Evolutionary conservation across 2,113 vertebrate genomes (phyloP), one percentile per base, ranked within the genome.

Genomic region (Shinisaurus crocodilurus): DNA sequence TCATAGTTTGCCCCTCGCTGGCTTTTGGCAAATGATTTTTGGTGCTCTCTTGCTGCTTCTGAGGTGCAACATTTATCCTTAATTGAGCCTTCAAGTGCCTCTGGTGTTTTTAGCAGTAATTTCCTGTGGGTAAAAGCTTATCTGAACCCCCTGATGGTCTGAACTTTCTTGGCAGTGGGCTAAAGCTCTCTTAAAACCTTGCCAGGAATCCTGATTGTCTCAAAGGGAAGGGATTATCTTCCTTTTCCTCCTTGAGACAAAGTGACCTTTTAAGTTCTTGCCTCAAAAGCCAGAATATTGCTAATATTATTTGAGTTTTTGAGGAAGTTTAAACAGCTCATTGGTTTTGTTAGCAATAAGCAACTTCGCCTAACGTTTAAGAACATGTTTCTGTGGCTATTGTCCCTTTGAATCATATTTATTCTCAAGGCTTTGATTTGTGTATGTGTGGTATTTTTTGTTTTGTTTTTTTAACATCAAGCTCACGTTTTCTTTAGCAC

Each of bases 81-180:
- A 96, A 94, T 94, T 94, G 92, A 94, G 88, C 87, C 88, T 90
- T 92, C 83, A 92, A 90, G 89, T 91, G 87, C 94, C 92, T 95
- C 89, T 90, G 93, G 93, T 90, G 82, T 85, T 50, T 94, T 93
- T 89, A 20, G 3, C 92, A 87, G 91, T 95, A 85, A 95, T 96
- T 96, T 97, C 96, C 96, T 95, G 88, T 90, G 91, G 92, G 89
- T 92, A 88, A 50, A 95, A 94, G 92, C 93, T 96, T 96, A 92
- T 93, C 93, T 94, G 92, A 93, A 87, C 91, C 91, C 82, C 94
- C 94, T 93, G 90, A 91, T 0, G 88, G 23, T 92, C 90, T 93
- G 93, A 95, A 95, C 88, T 94, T 97, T 83, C 92, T 74, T 94
- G 89, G 90, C 91, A 92, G 89, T 93, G 94, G 96, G 94, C 93